phyloP scores from a whole-genome alignment of 2,113 vertebrate genomes.

The Xiphophorus hellerii region DNA sequence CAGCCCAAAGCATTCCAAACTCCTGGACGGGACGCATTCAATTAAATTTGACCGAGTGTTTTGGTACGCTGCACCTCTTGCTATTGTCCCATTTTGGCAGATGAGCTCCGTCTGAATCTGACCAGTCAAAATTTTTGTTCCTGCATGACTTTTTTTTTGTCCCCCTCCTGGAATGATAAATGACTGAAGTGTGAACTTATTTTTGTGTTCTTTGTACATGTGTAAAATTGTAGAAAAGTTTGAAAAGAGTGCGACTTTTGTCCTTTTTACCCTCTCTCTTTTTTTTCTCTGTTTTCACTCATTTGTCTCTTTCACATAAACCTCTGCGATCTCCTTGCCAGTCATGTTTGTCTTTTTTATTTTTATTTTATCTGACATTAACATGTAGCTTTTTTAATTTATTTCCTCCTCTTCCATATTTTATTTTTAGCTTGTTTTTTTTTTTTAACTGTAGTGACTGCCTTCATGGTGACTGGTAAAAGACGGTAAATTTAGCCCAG shows the following conservation, averaged over 20 bases:
- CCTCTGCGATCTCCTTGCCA: constrained; percentile 58
- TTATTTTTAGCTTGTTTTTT: background rate
- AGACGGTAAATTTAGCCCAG: constrained; percentile 19
- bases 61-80: constrained; percentile 24
- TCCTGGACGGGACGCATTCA: constrained; percentile 35
- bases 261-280: constrained; percentile 41
- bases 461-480: constrained; percentile 58
- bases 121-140: constrained; percentile 35
- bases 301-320: constrained; percentile 27
- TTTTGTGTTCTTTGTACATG: constrained; percentile 29
- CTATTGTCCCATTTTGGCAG: constrained; percentile 19
- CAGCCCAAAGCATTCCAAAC: constrained; percentile 24
- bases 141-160: constrained; percentile 54
- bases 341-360: constrained; percentile 47
- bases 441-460: background rate
- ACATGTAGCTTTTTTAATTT: constrained; percentile 8
- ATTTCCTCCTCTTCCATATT: constrained; percentile 18
- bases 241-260: constrained; percentile 54
- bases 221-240: constrained; percentile 30
- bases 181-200: constrained; percentile 38
- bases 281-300: constrained; percentile 33
- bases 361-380: constrained; percentile 2
- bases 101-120: constrained; percentile 19
- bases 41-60: background rate
- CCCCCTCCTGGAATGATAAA: constrained; percentile 8